Base-by-base conservation (phyloP, 2,797 vertebrate species). In the Protonibea diacanthus region DNA sequence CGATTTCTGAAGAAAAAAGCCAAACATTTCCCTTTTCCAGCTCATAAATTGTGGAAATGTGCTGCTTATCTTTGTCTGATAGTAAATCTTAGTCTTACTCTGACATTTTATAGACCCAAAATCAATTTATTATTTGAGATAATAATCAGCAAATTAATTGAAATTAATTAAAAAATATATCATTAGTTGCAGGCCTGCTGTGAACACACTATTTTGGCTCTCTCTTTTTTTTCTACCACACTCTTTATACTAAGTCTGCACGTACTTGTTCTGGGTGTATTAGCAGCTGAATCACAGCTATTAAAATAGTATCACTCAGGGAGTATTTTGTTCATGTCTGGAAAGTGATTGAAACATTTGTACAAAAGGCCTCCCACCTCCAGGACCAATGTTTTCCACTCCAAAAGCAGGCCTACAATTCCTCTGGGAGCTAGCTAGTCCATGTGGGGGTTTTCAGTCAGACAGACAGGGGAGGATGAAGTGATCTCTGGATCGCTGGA, bases 311-410 rank as follows among this genome's bases (percentile, higher is more conserved):
- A 51, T 82, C 40, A 70, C 6, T 51, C n/a, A 4, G 0, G 33
- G 58, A 29, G 23, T 23, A 11, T 51, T 74, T 51, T 27, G 18
- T 78, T 70, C 64, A 64, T 81, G 42, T 38, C 75, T 85, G 20
- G 12, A 38, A 38, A 66, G 48, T 65, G 75, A 81, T 45, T 74
- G 42, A 14, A 88, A 67, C 59, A 61, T 71, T 82, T 66, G 44
- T 45, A 58, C 61, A 72, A 64, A 60, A 76, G 56, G 60, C 78
- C 85, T 80, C 72, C 78, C 71, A 64, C 49, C 70, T 74, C 77
- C 53, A 78, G 60, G 67, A 72, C 64, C 68, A 72, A 80, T 80
- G 66, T 78, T 88, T 86, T 85, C 79, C 86, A 85, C 63, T 85
- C 38, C 71, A 88, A 87, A 82, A 72, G 59, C 58, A 76, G 71